Evolutionary conservation across 2,113 vertebrate genomes (phyloP).

Genomic region (Athene cunicularia): DNA sequence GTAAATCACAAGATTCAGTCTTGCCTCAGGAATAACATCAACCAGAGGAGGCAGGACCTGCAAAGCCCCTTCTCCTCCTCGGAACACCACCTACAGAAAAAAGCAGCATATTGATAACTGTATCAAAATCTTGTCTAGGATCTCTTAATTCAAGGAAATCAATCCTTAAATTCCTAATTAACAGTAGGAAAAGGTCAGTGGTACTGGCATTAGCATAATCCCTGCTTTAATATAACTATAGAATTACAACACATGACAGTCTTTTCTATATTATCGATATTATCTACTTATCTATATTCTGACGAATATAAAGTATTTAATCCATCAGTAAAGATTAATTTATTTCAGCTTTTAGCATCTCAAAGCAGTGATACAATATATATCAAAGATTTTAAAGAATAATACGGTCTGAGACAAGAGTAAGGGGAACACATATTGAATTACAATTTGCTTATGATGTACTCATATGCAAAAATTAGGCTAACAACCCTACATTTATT

Average conservation of each 20-base stretch:
- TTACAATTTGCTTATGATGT: neutral
- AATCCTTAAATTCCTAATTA: neutral
- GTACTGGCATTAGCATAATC: neutral
- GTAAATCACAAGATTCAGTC: conserved; percentile 97
- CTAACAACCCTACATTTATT: neutral
- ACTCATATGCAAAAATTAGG: neutral
- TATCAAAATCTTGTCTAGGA: neutral
- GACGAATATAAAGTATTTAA: neutral
- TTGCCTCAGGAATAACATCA: conserved; percentile 95
- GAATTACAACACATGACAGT: neutral
- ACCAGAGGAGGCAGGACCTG: conserved; percentile 94
- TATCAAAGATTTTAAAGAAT: neutral
- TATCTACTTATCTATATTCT: neutral
- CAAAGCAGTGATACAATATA: neutral
- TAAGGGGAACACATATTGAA: neutral
- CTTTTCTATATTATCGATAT: neutral
- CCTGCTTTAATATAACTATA: neutral
- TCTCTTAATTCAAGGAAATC: neutral
- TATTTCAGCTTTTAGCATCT: neutral
- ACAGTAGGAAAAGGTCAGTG: neutral
- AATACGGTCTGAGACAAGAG: neutral
- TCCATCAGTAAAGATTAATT: neutral
- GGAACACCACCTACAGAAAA: conserved; percentile 90
- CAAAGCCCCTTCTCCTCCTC: conserved; percentile 91
- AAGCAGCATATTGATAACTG: neutral